Evolutionary conservation across 2,113 vertebrate genomes (phyloP).

Genomic region (Toxotes chatareus): DNA sequence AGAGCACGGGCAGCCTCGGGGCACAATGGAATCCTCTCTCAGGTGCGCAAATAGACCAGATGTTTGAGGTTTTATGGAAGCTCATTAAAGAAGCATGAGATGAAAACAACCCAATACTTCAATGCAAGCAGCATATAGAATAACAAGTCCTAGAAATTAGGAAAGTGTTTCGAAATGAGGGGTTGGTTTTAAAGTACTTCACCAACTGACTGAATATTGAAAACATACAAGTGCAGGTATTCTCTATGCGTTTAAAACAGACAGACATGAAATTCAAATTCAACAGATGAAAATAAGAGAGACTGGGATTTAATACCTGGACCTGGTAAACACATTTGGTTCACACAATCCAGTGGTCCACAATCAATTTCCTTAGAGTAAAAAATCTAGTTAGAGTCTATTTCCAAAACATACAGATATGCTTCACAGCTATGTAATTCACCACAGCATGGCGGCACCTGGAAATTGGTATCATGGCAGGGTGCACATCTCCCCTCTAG

Average conservation of each 20-base stretch:
- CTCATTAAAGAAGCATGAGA: slow-evolving; percentile 18
- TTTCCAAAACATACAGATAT: slow-evolving; percentile 47
- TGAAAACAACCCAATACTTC: not conserved
- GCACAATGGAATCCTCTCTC: not conserved
- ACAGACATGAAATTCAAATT: not conserved
- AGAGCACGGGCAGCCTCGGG: slow-evolving; percentile 2
- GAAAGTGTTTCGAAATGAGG: not conserved
- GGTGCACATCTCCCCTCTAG: slow-evolving; percentile 45
- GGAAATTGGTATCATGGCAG: slow-evolving; percentile 58
- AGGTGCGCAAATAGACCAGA: slow-evolving; percentile 26
- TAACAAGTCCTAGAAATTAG: not conserved
- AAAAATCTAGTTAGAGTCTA: slow-evolving; percentile 34
- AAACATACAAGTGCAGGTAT: not conserved
- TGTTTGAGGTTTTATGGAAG: slow-evolving; percentile 4
- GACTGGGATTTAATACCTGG: not conserved
- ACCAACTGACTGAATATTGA: not conserved
- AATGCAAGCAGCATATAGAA: not conserved
- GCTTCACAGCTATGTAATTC: slow-evolving; percentile 44
- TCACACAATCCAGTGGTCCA: slow-evolving; percentile 16
- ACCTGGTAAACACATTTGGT: slow-evolving; percentile 20
- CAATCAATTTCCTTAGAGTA: slow-evolving; percentile 29
- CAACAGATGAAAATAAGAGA: not conserved
- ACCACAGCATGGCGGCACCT: slow-evolving; percentile 51
- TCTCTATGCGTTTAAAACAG: not conserved
- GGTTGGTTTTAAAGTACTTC: not conserved